These are phyloP conservation scores for Cyclopterus lumpus DNA, from an alignment of 2,797 vertebrate species.

Conservation along the genomic window DNA sequence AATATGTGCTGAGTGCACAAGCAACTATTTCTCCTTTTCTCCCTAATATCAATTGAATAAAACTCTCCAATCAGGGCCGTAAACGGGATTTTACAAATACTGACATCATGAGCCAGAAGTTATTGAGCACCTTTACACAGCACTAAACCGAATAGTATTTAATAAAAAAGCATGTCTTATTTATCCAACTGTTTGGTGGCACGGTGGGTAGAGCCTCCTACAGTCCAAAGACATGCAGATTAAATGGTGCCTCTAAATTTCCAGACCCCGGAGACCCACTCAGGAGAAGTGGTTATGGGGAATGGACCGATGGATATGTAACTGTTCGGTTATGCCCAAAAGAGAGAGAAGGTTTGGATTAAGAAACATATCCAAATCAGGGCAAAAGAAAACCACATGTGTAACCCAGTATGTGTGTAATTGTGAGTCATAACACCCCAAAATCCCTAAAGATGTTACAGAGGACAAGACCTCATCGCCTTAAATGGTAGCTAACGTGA, in stretches of 20 bases:
- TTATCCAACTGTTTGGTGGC: background rate
- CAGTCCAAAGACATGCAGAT: background rate
- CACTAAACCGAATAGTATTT: background rate
- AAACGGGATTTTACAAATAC: background rate
- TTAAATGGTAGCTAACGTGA: background rate
- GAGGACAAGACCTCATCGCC: background rate
- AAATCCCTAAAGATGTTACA: background rate
- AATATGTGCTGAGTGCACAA: constrained; percentile 26
- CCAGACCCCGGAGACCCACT: background rate
- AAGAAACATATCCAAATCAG: background rate
- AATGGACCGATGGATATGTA: background rate
- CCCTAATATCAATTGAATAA: background rate
- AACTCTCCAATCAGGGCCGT: background rate
- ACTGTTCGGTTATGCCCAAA: background rate
- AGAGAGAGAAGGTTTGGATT: background rate
- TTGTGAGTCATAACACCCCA: background rate
- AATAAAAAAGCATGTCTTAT: background rate
- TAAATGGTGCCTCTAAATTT: background rate
- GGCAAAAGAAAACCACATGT: background rate
- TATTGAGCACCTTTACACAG: background rate
- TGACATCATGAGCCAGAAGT: background rate
- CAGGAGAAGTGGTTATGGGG: background rate
- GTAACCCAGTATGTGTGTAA: background rate
- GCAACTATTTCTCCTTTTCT: background rate
- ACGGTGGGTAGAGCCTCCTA: background rate